Percentiles rank a stretch among this genome's conserved stretches.
phyloP scores from a whole-genome alignment of 2,797 vertebrate species.

The Selene dorsalis region DNA sequence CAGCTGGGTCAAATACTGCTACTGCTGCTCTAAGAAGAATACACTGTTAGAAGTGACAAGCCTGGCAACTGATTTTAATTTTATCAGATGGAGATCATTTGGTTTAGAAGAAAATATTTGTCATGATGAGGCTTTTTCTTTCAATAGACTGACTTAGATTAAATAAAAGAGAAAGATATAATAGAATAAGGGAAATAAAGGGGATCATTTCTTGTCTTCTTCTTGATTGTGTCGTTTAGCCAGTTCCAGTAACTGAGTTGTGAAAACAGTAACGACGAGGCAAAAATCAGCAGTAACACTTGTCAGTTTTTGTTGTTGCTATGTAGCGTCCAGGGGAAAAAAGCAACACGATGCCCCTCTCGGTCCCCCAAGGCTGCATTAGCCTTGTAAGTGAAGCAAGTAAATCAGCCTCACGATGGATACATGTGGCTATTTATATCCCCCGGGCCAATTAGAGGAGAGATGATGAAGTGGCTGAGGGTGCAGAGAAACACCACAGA shows the following conservation, averaged over 20 bases:
- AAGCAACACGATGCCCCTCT: conserved; percentile 25
- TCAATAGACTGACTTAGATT: not conserved
- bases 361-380: conserved; percentile 60
- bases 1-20: conserved; percentile 57
- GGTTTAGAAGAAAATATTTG: not conserved
- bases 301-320: conserved; percentile 18
- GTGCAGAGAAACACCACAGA: conserved; percentile 55
- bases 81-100: not conserved
- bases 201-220: not conserved
- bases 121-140: not conserved
- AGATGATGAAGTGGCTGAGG: conserved; percentile 66
- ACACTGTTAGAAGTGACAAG: conserved; percentile 43
- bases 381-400: conserved; percentile 75
- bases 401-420: conserved; percentile 73
- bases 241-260: not conserved
- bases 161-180: not conserved
- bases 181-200: not conserved
- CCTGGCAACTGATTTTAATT: conserved; percentile 31
- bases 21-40: conserved; percentile 42
- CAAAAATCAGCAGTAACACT: not conserved
- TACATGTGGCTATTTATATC: conserved; percentile 76
- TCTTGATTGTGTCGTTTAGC: not conserved
- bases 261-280: not conserved
- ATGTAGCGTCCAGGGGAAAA: conserved; percentile 8
- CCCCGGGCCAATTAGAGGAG: conserved; percentile 74